Evolutionary conservation across 1,140 invertebrate species (phyloP), one percentile per base, ranked within the genome.

Genomic region (Eupristina koningsbergeri): DNA sequence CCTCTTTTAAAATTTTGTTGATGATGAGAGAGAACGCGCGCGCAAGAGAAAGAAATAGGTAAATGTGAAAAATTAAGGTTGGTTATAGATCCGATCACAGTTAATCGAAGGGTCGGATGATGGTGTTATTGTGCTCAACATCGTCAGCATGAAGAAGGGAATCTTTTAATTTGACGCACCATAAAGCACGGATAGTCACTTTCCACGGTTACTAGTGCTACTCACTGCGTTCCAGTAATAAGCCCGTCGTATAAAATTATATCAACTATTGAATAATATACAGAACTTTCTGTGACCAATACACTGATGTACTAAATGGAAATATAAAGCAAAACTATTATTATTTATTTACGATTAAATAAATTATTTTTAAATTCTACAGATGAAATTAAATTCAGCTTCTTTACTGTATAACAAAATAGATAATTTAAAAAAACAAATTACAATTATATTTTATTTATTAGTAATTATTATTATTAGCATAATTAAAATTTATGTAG

Each of bases 121-220:
- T 69, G 77, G 45, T 31, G 41, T 7, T 61, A 58, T 9, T 80
- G 26, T 26, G 34, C 77, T 50, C n/a, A 53, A 79, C 8, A 19
- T n/a, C 31, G 47, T 47, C 5, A 2, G 47, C 31, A 47, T 9
- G 81, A 53, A 81, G 75, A 26, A 91, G 91, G 90, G 91, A 92
- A 93, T 93, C 91, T 92, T 92, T 93, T 92, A 93, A 93, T 93
- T 93, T 93, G 91, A 92, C 91, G 92, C 89, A 85, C 91, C 91
- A 93, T 93, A 93, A 93, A 93, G 91, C 92, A 93, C 91, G 90
- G 88, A 89, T 89, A 89, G 88, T 87, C 89, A 88, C 87, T 91
- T 88, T 88, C 87, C 87, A 87, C 85, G 88, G 88, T 41, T 69
- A 69, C 79, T 58, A 36, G 67, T 53, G 81, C 80, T 13, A 50